Evolutionary conservation across 2,113 vertebrate genomes (phyloP).

Genomic region (Verasper variegatus): DNA sequence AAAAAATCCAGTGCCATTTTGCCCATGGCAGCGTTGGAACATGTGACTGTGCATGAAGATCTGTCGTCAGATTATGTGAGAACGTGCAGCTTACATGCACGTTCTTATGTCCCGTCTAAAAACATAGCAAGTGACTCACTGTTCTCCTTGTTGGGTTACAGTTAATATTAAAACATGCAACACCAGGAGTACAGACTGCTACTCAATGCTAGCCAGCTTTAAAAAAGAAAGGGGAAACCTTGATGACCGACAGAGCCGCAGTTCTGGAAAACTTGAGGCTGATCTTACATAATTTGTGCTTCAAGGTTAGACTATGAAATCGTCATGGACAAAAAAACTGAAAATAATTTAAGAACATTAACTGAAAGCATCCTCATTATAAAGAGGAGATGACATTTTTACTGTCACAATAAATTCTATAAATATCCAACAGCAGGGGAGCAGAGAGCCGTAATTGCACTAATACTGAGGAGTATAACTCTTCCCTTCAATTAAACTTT

Average conservation of each 20-base stretch:
- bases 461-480: neutral
- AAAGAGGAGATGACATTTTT: no score
- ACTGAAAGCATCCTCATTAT: no score
- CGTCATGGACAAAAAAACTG: no score
- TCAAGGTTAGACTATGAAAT: neutral
- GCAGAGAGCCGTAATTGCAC: neutral
- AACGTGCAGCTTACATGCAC: neutral
- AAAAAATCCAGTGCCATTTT: no score
- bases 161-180: neutral
- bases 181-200: neutral
- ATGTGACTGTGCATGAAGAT: neutral
- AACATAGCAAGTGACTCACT: neutral
- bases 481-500: neutral
- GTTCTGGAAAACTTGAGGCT: constrained; percentile 32
- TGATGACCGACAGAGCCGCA: constrained; percentile 15
- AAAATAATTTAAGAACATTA: no score
- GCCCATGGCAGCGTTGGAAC: neutral
- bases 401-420: neutral
- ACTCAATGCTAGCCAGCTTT: neutral
- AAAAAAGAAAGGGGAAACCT: neutral
- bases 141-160: neutral
- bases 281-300: constrained; percentile 28
- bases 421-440: neutral
- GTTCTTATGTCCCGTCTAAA: neutral
- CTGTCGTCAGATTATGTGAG: neutral